A percentile compares a stretch with the other conserved stretches of the same genome.
Evolutionary conservation across 2,113 vertebrate species (phyloP).

Genomic region (Miniopterus natalensis): DNA sequence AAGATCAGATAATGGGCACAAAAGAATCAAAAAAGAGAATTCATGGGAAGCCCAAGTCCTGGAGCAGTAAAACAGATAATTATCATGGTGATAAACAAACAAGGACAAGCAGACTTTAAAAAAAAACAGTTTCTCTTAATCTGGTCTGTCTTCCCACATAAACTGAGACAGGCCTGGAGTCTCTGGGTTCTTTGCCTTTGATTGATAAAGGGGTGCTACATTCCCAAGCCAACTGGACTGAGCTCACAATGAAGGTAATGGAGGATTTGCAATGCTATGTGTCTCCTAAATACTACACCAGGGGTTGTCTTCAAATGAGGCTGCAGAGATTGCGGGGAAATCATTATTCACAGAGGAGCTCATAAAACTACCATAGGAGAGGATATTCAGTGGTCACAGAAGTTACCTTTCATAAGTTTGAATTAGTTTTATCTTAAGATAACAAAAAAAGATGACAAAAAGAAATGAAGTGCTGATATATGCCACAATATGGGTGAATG

Average conservation of each 20-base stretch:
- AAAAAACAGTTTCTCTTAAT: not conserved
- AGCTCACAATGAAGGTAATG: not conserved
- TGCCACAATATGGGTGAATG: not conserved
- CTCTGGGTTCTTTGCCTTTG: not conserved
- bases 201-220: not conserved
- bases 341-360: not conserved
- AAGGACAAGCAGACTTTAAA: not conserved
- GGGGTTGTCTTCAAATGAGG: not conserved
- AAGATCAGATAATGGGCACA: not conserved
- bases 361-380: not conserved
- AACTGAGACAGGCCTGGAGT: not conserved
- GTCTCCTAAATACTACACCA: constrained; percentile 4
- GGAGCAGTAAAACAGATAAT: not conserved
- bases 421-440: not conserved
- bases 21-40: not conserved
- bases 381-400: not conserved
- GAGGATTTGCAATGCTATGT: not conserved
- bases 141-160: not conserved
- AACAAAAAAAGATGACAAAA: not conserved
- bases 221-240: not conserved
- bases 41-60: not conserved
- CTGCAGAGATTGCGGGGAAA: not conserved
- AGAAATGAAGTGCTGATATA: not conserved
- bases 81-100: not conserved
- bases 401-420: not conserved